Evolutionary conservation across 2,888 invertebrate genomes (phyloP).

Genomic region (Cantharis rustica): DNA sequence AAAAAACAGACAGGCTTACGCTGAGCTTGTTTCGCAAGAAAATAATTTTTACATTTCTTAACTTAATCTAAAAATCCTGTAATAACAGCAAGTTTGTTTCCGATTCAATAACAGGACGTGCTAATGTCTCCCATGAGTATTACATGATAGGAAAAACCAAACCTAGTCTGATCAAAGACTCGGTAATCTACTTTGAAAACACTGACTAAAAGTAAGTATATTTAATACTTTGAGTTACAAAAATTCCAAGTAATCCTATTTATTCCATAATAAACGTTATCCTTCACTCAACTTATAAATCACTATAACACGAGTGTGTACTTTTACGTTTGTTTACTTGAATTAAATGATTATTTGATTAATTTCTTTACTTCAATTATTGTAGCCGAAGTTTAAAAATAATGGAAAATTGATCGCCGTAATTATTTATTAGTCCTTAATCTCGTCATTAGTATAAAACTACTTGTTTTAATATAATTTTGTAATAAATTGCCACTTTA

Average conservation of each 20-base stretch:
- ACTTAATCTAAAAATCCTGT: conserved; percentile 38
- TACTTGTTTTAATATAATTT: background rate
- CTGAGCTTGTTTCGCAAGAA: background rate
- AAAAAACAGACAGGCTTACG: background rate
- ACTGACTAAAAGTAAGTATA: conserved; percentile 25
- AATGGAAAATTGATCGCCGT: background rate
- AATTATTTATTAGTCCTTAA: background rate
- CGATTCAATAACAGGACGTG: conserved; percentile 43
- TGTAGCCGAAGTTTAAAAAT: background rate
- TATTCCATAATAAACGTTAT: background rate
- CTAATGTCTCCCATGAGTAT: conserved; percentile 46
- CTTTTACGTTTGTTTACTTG: background rate
- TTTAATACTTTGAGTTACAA: conserved; percentile 22
- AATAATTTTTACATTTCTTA: conserved; percentile 9
- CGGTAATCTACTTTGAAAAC: conserved; percentile 37
- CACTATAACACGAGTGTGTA: background rate
- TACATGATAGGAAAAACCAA: conserved; percentile 35
- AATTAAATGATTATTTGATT: background rate
- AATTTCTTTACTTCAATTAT: background rate
- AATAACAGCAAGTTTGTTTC: conserved; percentile 40
- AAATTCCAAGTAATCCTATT: conserved; percentile 26
- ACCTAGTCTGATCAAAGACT: conserved; percentile 39
- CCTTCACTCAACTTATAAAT: background rate
- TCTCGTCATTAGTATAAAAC: background rate
- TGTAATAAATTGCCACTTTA: background rate